Conservation (phyloP, 2,888 invertebrate species). For the Caenorhabditis angaria region DNA sequence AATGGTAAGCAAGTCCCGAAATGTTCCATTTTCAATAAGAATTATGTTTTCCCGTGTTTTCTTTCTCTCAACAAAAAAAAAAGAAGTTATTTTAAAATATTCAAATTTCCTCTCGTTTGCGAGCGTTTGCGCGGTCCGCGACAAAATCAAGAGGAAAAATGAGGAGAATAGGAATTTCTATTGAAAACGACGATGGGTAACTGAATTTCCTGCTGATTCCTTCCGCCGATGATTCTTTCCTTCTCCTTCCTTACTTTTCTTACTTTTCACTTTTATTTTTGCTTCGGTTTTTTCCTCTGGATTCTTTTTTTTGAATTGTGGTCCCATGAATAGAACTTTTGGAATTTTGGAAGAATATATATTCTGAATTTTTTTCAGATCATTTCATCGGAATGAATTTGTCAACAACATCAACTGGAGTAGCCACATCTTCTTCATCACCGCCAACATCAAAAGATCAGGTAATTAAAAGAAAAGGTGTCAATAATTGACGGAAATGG, state of each 20-base stretch:
- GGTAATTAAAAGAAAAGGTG: constrained; percentile 14
- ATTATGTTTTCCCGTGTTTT: background rate
- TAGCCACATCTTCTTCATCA: constrained; percentile 23
- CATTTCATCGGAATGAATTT: constrained; percentile 45
- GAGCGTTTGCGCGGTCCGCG: background rate
- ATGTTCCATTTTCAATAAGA: background rate
- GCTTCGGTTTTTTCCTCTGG: background rate
- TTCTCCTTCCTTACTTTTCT: constrained; percentile 13
- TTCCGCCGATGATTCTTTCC: constrained; percentile 36
- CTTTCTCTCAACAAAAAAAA: constrained; percentile 10
- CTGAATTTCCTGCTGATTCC: constrained; percentile 46
- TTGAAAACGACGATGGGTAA: constrained; percentile 20
- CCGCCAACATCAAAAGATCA: constrained; percentile 29
- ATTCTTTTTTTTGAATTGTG: too few relatives aligned
- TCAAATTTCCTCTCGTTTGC: constrained; percentile 8
- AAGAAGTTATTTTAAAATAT: constrained; percentile 4
- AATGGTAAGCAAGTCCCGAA: constrained; percentile 22
- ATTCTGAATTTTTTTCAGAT: constrained; percentile 20
- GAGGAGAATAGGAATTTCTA: constrained; percentile 6
- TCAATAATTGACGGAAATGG: constrained; percentile 4
- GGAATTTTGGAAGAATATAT: too few relatives aligned
- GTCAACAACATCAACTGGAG: constrained; percentile 18
- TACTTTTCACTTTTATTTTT: constrained; percentile 4
- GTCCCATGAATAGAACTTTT: too few relatives aligned
- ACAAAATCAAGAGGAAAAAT: background rate